Base-by-base conservation (phyloP, 1,140 invertebrate species). In the Pinna nobilis region DNA sequence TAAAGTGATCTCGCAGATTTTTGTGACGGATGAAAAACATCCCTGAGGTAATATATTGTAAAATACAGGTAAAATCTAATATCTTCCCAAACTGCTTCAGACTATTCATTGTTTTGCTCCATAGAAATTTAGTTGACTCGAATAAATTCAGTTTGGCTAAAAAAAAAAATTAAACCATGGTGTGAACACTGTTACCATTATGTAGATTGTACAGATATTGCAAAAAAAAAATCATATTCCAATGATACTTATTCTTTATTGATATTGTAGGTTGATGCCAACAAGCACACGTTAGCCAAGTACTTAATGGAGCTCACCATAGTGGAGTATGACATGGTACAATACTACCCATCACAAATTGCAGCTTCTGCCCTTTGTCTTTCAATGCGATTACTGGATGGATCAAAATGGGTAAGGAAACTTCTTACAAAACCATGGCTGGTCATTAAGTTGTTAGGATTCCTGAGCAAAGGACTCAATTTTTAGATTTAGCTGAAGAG, bases 291-390 rank as follows among this genome's bases (percentile, higher is more conserved):
- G 55, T 89, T 98, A 86, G 96, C 96, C 7, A 99, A 99, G 90
- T 99, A 97, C 86, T 93, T 99, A 60, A 92, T 97, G 79, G 97
- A 99, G 88, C 88, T 98, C 33, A 91, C 93, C 70, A 88, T 97
- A 47, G 87, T 96, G 15, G 93, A 97, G 50, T 97, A 97, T 85
- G 91, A 93, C 37, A 91, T 97, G 89, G 92, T 92, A 32, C 94
- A 96, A 84, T 92, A 94, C 83, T 90, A 91, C 63, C 96, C 97
- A 4, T 98, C 97, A 15, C 77, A 92, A n/a, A 88, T 94, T 49
- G 94, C 95, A 57, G 94, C 94, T 65, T 93, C 93, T 50, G 92
- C 94, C 37, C 88, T 95, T 51, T 95, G 93, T 88, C 88, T 96
- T 33, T 91, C 94, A 35, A 90, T 94, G 59, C 89, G 91, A 89